Evolutionary conservation across 1,140 invertebrate species (phyloP), one percentile per base, ranked within the genome.

Genomic region (Megalopta genalis): DNA sequence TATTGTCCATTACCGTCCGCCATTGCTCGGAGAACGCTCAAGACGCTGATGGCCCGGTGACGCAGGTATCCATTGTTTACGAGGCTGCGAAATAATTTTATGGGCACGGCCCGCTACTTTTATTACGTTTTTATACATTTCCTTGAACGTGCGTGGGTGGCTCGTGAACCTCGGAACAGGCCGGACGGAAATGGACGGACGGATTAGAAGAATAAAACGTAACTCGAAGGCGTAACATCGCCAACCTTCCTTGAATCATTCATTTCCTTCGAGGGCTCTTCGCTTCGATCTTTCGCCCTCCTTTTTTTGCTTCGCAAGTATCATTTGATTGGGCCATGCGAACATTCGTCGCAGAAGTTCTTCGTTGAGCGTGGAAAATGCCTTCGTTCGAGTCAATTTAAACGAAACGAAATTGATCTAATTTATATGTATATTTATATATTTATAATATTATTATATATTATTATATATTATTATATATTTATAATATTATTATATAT

Each of bases 61-160:
- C 73, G 78, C 57, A n/a, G 62, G 39, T 49, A 62, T 68, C 42
- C 70, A 65, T 65, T 67, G 76, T 78, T 78, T 78, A 72, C 76
- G 68, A 72, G 76, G 46, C 60, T 46, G 27, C 60, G 77, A 65
- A 79, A 79, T 79, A 79, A 79, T 73, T 79, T 79, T 65, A 79
- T 18, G 69, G 8, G 0, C 12, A 18, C 12, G 3, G 7, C 32
- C 46, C 46, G 18, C 10, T 18, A 18, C 16, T 78, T 79, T 79
- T 79, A 73, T 59, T 73, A 73, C 62, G 16, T 73, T 78, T 73
- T 73, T 73, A 73, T 73, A 78, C 37, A 63, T 79, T 79, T 59
- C 12, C 54, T 18, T 8, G 65, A 60, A 76, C 65, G 62, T 62
- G 14, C 32, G 5, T 46, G 8, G 21, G 12, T 18, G 27, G n/a